Evolutionary conservation across 2,888 invertebrate genomes (phyloP).

Genomic region (Mactromeris polynyma): DNA sequence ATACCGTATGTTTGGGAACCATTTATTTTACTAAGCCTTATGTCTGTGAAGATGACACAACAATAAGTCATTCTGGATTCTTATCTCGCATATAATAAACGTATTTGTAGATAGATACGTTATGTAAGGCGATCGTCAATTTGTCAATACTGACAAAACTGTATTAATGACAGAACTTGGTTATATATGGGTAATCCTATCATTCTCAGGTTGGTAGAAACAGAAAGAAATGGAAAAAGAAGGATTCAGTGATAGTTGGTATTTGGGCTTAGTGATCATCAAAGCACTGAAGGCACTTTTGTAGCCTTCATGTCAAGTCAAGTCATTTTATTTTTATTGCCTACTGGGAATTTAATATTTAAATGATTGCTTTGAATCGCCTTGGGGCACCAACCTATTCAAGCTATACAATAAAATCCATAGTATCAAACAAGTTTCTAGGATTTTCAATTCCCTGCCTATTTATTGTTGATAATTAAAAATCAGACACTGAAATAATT

Average conservation of each 20-base stretch:
- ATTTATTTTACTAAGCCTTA: background rate
- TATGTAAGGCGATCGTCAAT: background rate
- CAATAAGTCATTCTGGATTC: background rate
- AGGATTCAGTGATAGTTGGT: background rate
- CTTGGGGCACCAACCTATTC: too few relatives aligned
- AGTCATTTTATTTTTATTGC: too few relatives aligned
- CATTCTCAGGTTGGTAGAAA: background rate
- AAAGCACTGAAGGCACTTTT: background rate
- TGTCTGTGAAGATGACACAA: constrained; percentile 2
- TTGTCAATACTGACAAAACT: constrained; percentile 1
- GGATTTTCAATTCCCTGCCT: too few relatives aligned
- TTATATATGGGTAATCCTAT: background rate
- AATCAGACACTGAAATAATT: too few relatives aligned
- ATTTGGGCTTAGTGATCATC: background rate
- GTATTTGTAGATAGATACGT: background rate
- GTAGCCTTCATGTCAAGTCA: too few relatives aligned
- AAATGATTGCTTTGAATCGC: too few relatives aligned
- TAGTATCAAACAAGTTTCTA: too few relatives aligned
- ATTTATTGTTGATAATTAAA: too few relatives aligned
- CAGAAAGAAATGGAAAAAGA: background rate
- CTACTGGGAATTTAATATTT: too few relatives aligned
- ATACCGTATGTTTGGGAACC: background rate
- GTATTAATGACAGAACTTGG: background rate
- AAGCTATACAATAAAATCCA: too few relatives aligned
- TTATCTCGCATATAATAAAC: background rate